These are phyloP conservation scores for Plectrocnemia conspersa DNA, from an alignment of 1,140 invertebrate genomes.

Conservation along the genomic window DNA sequence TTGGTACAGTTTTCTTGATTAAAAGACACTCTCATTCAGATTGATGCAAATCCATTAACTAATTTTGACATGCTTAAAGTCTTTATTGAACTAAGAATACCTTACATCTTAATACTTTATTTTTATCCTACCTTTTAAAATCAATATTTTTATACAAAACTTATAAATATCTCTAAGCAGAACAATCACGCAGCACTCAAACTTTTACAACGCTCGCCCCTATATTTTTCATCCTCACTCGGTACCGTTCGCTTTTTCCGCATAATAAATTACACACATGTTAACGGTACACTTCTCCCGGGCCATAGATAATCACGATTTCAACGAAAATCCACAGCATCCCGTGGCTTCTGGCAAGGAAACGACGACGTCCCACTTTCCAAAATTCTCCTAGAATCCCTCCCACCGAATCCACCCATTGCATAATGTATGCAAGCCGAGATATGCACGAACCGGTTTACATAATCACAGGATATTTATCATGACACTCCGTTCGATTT, in stretches of 20 bases:
- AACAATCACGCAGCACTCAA: no score
- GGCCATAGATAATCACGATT: conserved; percentile 31
- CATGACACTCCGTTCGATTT: conserved; percentile 3
- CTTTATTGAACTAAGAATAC: no score
- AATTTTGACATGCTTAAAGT: no score
- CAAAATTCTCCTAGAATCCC: neutral
- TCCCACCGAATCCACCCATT: neutral
- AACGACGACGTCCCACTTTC: conserved; percentile 6
- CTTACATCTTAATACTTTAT: no score
- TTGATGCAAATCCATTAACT: no score
- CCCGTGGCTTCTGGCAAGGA: conserved; percentile 31
- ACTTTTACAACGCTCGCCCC: neutral
- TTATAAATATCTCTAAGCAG: no score
- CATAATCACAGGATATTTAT: neutral
- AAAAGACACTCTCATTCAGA: no score
- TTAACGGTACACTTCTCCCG: conserved; percentile 30
- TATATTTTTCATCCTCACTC: neutral
- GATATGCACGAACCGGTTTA: neutral
- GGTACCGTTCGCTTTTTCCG: neutral
- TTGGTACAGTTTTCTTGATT: no score
- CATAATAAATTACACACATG: conserved; percentile 32
- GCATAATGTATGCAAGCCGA: neutral
- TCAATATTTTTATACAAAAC: no score
- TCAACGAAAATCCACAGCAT: conserved; percentile 19
- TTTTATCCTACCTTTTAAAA: no score